Evolutionary conservation across 2,113 vertebrate genomes (phyloP).

Genomic region (Tupaia tana): DNA sequence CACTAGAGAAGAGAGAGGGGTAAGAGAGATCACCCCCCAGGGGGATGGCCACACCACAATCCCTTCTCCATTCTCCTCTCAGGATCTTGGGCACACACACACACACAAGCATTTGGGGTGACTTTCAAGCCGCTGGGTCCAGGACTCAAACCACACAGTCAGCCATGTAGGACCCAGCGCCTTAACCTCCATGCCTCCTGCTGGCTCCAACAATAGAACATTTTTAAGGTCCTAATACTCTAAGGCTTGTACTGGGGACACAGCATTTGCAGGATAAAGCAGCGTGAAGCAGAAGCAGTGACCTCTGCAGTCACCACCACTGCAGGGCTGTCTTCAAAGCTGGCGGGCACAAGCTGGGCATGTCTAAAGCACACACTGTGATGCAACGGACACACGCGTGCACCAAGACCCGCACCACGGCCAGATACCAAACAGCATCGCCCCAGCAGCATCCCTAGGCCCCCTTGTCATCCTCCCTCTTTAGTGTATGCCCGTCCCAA

Average conservation of each 20-base stretch:
- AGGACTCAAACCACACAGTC: no score
- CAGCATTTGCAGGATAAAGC: neutral
- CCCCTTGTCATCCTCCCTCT: neutral
- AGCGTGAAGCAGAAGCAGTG: neutral
- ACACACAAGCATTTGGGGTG: no score
- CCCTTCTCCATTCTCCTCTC: no score
- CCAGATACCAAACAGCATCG: rapidly evolving
- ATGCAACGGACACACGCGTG: no score
- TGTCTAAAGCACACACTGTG: rapidly evolving
- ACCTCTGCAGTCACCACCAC: neutral
- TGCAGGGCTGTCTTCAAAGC: neutral
- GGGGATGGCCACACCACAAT: no score
- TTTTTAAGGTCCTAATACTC: neutral
- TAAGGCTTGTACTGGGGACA: neutral
- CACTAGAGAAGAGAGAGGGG: no score
- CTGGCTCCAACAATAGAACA: neutral
- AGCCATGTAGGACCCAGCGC: no score
- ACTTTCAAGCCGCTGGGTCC: no score
- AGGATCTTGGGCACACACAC: no score
- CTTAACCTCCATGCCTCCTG: neutral
- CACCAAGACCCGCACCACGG: rapidly evolving
- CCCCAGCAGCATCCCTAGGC: rapidly evolving
- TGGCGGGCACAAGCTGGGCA: rapidly evolving
- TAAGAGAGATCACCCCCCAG: no score
- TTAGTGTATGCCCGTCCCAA: no score